Base-by-base conservation (phyloP, 2,113 vertebrate genomes). In the Elephantulus edwardii region DNA sequence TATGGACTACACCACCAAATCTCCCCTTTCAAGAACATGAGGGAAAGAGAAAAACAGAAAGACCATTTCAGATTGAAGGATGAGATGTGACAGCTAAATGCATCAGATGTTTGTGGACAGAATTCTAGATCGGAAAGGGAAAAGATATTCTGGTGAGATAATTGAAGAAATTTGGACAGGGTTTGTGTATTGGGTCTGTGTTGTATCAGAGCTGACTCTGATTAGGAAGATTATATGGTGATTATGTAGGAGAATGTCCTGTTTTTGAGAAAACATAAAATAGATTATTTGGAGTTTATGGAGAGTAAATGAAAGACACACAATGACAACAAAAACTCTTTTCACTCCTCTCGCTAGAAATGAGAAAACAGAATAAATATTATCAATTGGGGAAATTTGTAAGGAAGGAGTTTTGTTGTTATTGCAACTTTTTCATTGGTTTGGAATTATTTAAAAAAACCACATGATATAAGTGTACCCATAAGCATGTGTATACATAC, bases 401-500 rank as follows among this genome's bases (percentile, higher is more conserved):
- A 22, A 83, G n/a, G 30, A 71, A 91, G 82, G 62, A 86, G 83
- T 86, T 86, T 12, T 77, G 48, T 33, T 86, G 52, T 38, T 78
- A 64, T 83, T 66, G 28, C 10, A 68, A 24, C 33, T 26, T 82
- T 79, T 56, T 68, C 35, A 56, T 74, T 44, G 30, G 30, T 85
- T 58, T 54, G 84, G 71, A 80, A 56, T 94, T 88, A 46, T 46
- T 89, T 89, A 75, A 33, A 91, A 80, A 87, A 85, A 91, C 8
- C 20, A 16, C 48, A 50, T 50, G 16, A 10, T 19, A 56, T 10
- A 30, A 8, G 16, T 30, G 58, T 30, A 62, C 33, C 28, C 33
- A 28, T 62, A 62, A 28, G 58, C 28, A 60, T 28, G 12, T 60
- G 10, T 60, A 60, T 60, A 60, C 7, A 60, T 10, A 60, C 56